Percentiles rank a stretch among this genome's conserved stretches.
Evolutionary conservation across 2,888 invertebrate genomes (phyloP).

Genomic region (Leptopterna dolabrata): DNA sequence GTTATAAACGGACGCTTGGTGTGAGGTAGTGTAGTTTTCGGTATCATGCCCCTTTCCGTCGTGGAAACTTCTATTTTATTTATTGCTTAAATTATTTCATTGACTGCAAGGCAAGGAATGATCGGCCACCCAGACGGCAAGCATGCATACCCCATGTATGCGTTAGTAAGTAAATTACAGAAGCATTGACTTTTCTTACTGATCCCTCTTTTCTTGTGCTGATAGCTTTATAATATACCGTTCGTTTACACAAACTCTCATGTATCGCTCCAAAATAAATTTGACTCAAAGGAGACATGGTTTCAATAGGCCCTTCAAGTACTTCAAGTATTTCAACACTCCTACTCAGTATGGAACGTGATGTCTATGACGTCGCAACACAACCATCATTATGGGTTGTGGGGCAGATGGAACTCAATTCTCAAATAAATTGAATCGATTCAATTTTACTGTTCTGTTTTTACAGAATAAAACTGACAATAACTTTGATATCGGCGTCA

Average conservation of each 20-base stretch:
- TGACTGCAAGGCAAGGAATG: not conserved
- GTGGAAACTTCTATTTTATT: not conserved
- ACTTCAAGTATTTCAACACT: too few relatives aligned
- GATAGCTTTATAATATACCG: not conserved
- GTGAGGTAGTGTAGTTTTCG: not conserved
- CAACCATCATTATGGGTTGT: too few relatives aligned
- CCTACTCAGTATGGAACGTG: too few relatives aligned
- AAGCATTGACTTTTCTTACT: not conserved
- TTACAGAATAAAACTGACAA: not conserved
- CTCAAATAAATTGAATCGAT: too few relatives aligned
- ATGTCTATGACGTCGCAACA: too few relatives aligned
- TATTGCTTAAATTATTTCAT: not conserved
- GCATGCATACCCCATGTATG: not conserved
- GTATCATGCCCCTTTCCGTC: not conserved
- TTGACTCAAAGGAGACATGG: too few relatives aligned
- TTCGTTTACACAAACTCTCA: not conserved
- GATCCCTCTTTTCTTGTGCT: too few relatives aligned
- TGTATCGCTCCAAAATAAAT: too few relatives aligned
- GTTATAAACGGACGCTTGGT: not conserved
- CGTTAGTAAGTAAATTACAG: not conserved
- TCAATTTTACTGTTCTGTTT: not conserved
- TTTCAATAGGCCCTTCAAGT: too few relatives aligned
- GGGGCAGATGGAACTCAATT: too few relatives aligned
- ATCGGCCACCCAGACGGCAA: not conserved
- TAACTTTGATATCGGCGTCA: not conserved